These are phyloP conservation scores for Lycaon pictus DNA, from an alignment of 2,113 vertebrate genomes.

Conservation along the genomic window DNA sequence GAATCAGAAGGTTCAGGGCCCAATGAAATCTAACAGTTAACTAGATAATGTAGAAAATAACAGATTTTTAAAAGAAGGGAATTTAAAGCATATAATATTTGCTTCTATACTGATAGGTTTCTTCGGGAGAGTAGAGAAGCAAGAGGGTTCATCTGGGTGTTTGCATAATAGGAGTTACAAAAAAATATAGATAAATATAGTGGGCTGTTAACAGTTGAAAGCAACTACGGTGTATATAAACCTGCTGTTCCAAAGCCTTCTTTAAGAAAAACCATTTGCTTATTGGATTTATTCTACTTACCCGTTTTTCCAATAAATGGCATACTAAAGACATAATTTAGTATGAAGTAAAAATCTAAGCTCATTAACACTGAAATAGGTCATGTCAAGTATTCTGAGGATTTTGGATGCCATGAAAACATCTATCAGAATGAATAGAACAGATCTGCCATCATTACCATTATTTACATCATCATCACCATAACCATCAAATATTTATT, in stretches of 20 bases:
- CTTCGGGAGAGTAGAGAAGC: neutral
- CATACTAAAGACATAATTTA: constrained; percentile 11
- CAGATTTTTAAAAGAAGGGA: neutral
- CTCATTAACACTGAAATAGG: neutral
- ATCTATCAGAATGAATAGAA: neutral
- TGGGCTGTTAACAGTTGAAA: constrained; percentile 36
- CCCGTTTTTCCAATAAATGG: neutral
- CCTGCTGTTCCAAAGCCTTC: neutral
- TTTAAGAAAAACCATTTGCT: constrained; percentile 54
- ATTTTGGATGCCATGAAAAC: constrained; percentile 22
- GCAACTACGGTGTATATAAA: neutral
- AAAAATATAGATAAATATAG: neutral
- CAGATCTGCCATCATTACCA: neutral
- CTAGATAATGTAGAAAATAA: neutral
- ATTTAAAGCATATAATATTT: constrained; percentile 15
- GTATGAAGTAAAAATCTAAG: constrained; percentile 16
- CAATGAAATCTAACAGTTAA: constrained; percentile 17
- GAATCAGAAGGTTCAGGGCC: neutral
- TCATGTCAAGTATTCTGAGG: neutral
- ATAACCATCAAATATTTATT: constrained; percentile 23
- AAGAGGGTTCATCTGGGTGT: neutral
- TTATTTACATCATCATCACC: constrained; percentile 9
- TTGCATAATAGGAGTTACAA: neutral
- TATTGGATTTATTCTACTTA: neutral
- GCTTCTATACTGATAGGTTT: constrained; percentile 11